Percentiles rank a stretch among this genome's conserved stretches.
These are phyloP conservation scores for Scarus forsteni DNA, from an alignment of 2,797 vertebrate genomes.

Conservation along the genomic window DNA sequence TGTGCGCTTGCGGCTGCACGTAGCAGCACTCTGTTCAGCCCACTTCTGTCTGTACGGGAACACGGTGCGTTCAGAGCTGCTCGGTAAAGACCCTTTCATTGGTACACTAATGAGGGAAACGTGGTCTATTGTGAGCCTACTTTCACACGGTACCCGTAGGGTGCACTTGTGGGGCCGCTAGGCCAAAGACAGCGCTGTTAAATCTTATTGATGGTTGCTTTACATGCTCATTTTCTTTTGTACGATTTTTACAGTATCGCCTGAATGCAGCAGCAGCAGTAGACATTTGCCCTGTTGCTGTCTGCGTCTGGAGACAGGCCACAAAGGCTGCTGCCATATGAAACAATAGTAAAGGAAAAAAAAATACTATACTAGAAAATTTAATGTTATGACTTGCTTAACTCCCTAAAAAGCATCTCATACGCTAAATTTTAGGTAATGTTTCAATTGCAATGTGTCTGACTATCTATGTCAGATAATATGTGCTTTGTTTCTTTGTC, in stretches of 20 bases:
- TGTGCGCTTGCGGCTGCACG: constrained; percentile 80
- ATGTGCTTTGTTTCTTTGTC: neutral
- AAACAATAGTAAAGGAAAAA: too few species aligned
- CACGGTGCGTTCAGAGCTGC: constrained; percentile 56
- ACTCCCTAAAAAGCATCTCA: too few species aligned
- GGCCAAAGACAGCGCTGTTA: neutral
- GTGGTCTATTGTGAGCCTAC: neutral
- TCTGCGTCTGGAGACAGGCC: constrained; percentile 14
- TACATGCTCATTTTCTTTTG: accelerated
- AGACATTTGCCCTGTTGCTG: constrained; percentile 34
- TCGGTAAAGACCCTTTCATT: neutral
- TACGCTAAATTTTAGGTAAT: too few species aligned
- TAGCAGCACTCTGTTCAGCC: constrained; percentile 56
- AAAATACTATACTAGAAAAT: too few species aligned
- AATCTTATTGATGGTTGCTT: neutral
- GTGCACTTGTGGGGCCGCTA: neutral
- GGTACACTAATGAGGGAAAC: neutral
- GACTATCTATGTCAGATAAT: too few species aligned
- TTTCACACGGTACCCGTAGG: neutral
- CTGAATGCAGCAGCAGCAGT: constrained; percentile 52
- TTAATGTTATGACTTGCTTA: too few species aligned
- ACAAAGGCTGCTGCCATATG: neutral
- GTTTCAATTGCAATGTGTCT: too few species aligned
- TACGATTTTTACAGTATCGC: neutral
- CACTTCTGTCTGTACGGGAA: constrained; percentile 16